Conservation (phyloP, 2,888 invertebrate genomes). For the Rotaria socialis region DNA sequence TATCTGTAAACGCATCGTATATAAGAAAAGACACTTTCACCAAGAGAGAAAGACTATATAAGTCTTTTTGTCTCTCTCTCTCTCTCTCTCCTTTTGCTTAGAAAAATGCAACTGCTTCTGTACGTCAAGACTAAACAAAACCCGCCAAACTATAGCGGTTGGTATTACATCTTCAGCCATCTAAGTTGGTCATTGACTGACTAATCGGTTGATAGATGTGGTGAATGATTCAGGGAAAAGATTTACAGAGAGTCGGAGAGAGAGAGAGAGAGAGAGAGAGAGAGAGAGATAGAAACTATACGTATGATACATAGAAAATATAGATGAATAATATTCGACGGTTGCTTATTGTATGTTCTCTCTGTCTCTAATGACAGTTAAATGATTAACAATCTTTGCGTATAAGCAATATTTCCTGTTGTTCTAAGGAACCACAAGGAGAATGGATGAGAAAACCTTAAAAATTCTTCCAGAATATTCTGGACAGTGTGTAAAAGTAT, state of each 20-base stretch:
- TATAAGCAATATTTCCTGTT: background rate
- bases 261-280: background rate
- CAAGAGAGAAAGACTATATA: background rate
- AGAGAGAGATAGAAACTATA: too few relatives aligned
- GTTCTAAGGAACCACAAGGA: background rate
- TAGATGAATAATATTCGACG: background rate
- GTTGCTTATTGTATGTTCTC: background rate
- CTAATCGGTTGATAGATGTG: background rate
- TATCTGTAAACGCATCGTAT: background rate
- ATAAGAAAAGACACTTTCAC: background rate
- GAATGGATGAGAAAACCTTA: background rate
- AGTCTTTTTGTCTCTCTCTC: background rate
- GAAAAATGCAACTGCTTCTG: background rate
- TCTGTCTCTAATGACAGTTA: background rate
- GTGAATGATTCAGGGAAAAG: background rate
- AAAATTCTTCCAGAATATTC: constrained; percentile 3
- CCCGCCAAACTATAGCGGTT: background rate
- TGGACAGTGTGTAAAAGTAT: background rate
- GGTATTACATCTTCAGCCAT: background rate
- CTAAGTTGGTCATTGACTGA: background rate
- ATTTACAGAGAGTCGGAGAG: background rate
- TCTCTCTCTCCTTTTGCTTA: background rate
- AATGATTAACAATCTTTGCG: background rate
- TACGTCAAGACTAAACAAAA: background rate
- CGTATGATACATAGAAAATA: background rate